Percentiles rank a stretch among this genome's conserved stretches.
Conservation (phyloP, 2,888 invertebrate species). For the Ichneumon xanthorius region DNA sequence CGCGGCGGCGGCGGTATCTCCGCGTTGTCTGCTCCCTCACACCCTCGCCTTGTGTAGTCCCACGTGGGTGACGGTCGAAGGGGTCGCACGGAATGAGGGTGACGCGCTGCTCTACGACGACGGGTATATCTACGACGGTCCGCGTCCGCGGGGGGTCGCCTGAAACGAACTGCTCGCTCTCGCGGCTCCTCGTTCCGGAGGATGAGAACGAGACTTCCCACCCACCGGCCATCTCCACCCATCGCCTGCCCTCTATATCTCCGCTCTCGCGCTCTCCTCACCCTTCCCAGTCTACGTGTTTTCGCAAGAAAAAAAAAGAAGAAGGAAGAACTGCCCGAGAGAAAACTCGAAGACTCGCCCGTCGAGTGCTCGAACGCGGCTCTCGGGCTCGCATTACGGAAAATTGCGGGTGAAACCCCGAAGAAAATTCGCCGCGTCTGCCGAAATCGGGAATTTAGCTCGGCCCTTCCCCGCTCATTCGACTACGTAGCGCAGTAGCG, state of each 20-base stretch:
- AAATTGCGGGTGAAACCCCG: slow-evolving; percentile 68
- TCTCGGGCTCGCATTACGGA: slow-evolving; percentile 68
- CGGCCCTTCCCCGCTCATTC: background rate
- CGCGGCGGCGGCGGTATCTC: slow-evolving; percentile 80
- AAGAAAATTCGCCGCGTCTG: slow-evolving; percentile 64
- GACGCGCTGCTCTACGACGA: slow-evolving; percentile 75
- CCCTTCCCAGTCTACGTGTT: slow-evolving; percentile 70
- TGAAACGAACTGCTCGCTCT: slow-evolving; percentile 71
- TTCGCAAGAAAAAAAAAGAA: slow-evolving; percentile 51
- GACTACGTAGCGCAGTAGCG: background rate
- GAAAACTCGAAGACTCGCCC: slow-evolving; percentile 65
- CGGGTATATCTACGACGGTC: slow-evolving; percentile 36
- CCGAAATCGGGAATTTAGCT: slow-evolving; percentile 57
- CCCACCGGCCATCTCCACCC: slow-evolving; percentile 79
- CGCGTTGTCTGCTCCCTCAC: slow-evolving; percentile 83
- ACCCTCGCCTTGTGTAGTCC: slow-evolving; percentile 81
- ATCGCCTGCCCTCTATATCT: slow-evolving; percentile 34
- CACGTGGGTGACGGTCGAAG: slow-evolving; percentile 84
- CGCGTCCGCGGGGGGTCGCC: slow-evolving; percentile 42
- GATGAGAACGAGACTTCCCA: slow-evolving; percentile 75
- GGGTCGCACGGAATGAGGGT: slow-evolving; percentile 84
- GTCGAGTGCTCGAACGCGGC: slow-evolving; percentile 56
- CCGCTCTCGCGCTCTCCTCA: slow-evolving; percentile 25
- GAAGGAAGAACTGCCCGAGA: slow-evolving; percentile 51
- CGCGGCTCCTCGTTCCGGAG: slow-evolving; percentile 28